These are phyloP conservation scores for Cistogaster globosa DNA, from an alignment of 2,888 invertebrate genomes.

Conservation along the genomic window DNA sequence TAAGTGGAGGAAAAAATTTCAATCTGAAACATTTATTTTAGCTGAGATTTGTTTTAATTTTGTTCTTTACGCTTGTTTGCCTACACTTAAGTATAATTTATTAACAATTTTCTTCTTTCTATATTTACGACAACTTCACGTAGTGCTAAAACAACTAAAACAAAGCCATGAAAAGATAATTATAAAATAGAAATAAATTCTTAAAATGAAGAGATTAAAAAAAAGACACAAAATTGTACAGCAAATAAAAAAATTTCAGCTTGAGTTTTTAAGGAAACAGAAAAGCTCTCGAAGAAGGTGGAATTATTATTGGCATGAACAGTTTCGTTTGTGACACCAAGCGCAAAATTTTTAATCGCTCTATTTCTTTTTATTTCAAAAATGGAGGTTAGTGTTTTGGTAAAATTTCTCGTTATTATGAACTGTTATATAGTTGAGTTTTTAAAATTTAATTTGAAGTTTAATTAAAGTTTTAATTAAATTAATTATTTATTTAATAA, in stretches of 20 bases:
- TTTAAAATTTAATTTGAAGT: too few species aligned
- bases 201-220: conserved; percentile 69
- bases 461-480: too few species aligned
- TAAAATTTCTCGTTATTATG: too few species aligned
- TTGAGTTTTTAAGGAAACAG: conserved; percentile 4
- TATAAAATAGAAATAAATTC: conserved; percentile 74
- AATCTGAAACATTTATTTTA: conserved; percentile 69
- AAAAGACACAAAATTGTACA: conserved; percentile 14
- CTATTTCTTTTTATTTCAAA: too few species aligned
- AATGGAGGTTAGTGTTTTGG: too few species aligned
- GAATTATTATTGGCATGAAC: not conserved
- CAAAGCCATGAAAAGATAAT: conserved; percentile 71
- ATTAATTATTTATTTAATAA: too few species aligned
- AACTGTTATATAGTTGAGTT: too few species aligned
- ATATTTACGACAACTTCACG: conserved; percentile 57
- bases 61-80: conserved; percentile 64
- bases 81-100: conserved; percentile 70
- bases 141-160: conserved; percentile 24
- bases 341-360: too few species aligned
- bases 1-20: conserved; percentile 41
- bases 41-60: conserved; percentile 69
- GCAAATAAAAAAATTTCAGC: conserved; percentile 11
- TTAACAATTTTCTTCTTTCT: conserved; percentile 53
- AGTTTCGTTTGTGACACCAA: too few species aligned
- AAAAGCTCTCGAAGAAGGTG: not conserved